Base-by-base conservation (phyloP, 2,113 vertebrate species). In the Cyanocitta stelleri region DNA sequence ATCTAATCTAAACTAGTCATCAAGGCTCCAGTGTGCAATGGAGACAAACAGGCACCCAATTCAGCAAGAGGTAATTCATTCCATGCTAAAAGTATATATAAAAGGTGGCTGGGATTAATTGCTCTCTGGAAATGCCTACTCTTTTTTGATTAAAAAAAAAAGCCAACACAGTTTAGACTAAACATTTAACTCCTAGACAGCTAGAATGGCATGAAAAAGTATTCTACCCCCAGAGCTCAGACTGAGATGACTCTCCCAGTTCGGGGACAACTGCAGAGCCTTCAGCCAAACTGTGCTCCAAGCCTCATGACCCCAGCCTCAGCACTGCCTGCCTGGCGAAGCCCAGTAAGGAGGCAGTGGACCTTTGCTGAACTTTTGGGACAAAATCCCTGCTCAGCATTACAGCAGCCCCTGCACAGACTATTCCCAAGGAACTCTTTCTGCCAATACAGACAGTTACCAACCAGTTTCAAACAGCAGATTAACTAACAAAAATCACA, bases 1-100 rank as follows among this genome's bases (percentile, higher is more conserved):
- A 81, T 69, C 46, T 95, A 93, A 93, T 93, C 88, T 94, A 91
- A 84, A 82, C 43, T 56, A 89, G 83, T 71, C 89, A 92, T 96
- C 94, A 86, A 84, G 91, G 41, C 84, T 95, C 73, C 91, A 84
- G 1, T n/a, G 80, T 2, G 6, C 80, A 78, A 44, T 8, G 33
- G 72, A 89, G 68, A 89, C 73, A 86, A 93, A 92, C 35, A 84
- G 33, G 43, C 64, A 89, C 15, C 39, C 63, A 74, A 49, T 62
- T 90, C 63, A 81, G 33, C 43, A 80, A 51, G 39, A 77, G 13
- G 51, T n/a, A 90, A 90, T 92, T 89, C 16, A 81, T 88, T 51
- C 59, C 39, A 39, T 56, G 44, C 49, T 83, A 33, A 29, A 93
- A 82, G 44, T 56, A 55, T n/a, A 62, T 41, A 82, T 61, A 89